Base-by-base conservation (phyloP, 2,113 vertebrate genomes). In the Lutjanus erythropterus region DNA sequence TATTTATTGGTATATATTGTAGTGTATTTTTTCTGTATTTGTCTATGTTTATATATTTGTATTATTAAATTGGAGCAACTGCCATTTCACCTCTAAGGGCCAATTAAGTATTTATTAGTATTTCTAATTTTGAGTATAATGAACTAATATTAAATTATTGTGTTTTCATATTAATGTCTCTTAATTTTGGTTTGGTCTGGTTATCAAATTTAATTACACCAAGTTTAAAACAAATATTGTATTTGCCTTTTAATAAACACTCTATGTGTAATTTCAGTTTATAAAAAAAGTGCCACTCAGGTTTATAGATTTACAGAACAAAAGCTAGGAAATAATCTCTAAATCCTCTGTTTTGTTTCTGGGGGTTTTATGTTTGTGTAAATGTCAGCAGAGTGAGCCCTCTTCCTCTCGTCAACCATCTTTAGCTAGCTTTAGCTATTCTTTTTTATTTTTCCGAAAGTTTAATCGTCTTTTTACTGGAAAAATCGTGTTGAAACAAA, bases 341-440 rank as follows among this genome's bases (percentile, higher is more conserved):
- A 21, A 10, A 9, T 49, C 19, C 19, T 49, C 0, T 8, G 2
- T 8, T 4, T 18, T 18, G 0, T 4, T 4, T 21, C n/a, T 50
- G 25, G 12, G 0, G 15, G 15, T 18, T 11, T 25, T 12, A 2
- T n/a, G 21, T 42, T 52, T 15, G 1, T 15, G 10, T 21, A n/a
- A 64, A 46, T 6, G 11, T 18, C n/a, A 55, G 2, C 58, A 27
- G 58, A 81, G 74, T 71, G 71, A 52, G 47, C 42, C 1, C 31
- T 87, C 58, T 0, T 23, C 0, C 0, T 0, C 1, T 15, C 3
- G 0, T 55, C 10, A 15, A 0, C 16, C 15, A 75, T 62, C 73
- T 81, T 75, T 67, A 12, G 35, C 41, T 15, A n/a, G n/a, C n/a
- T n/a, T n/a, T 0, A 1, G 21, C 9, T 0, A 2, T 1, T 9